Evolutionary conservation across 2,888 invertebrate genomes (phyloP).

Genomic region (Torymus aiolomorphi): DNA sequence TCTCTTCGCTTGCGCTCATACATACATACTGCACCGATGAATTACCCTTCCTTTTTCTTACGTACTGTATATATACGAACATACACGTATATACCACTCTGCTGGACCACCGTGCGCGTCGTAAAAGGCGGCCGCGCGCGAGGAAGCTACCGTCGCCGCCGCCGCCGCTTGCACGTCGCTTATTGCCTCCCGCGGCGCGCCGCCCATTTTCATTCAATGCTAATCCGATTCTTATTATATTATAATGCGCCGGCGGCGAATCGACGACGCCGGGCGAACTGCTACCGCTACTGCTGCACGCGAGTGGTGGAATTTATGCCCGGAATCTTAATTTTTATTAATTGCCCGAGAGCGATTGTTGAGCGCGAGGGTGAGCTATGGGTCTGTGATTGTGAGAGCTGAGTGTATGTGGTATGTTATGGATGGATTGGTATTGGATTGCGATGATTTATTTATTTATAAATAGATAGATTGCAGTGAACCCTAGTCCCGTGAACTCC

Average conservation of each 20-base stretch:
- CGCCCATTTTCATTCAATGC: slow-evolving; percentile 75
- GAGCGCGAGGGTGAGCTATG: too few relatives aligned
- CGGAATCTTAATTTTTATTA: slow-evolving; percentile 48
- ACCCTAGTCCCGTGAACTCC: too few relatives aligned
- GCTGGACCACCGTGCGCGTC: slow-evolving; percentile 54
- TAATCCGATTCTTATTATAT: slow-evolving; percentile 75
- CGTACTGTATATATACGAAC: not conserved
- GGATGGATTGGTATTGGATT: too few relatives aligned
- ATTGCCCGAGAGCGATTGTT: slow-evolving; percentile 45
- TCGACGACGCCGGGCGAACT: slow-evolving; percentile 23
- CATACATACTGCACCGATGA: not conserved
- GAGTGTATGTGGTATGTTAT: too few relatives aligned
- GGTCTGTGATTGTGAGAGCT: too few relatives aligned
- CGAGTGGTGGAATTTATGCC: slow-evolving; percentile 26
- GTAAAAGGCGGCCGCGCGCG: slow-evolving; percentile 59
- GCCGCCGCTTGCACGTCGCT: slow-evolving; percentile 45
- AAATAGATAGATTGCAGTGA: too few relatives aligned
- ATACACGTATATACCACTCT: slow-evolving; percentile 16
- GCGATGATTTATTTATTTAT: too few relatives aligned
- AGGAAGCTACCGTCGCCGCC: too few relatives aligned
- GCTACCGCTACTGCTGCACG: not conserved
- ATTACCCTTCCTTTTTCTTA: not conserved
- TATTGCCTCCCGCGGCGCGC: slow-evolving; percentile 68
- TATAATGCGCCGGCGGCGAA: slow-evolving; percentile 67
- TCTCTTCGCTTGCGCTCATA: not conserved